Percentiles rank a stretch among this genome's conserved stretches.
phyloP scores from a whole-genome alignment of 1,140 invertebrate species.

The Copidosoma floridanum region DNA sequence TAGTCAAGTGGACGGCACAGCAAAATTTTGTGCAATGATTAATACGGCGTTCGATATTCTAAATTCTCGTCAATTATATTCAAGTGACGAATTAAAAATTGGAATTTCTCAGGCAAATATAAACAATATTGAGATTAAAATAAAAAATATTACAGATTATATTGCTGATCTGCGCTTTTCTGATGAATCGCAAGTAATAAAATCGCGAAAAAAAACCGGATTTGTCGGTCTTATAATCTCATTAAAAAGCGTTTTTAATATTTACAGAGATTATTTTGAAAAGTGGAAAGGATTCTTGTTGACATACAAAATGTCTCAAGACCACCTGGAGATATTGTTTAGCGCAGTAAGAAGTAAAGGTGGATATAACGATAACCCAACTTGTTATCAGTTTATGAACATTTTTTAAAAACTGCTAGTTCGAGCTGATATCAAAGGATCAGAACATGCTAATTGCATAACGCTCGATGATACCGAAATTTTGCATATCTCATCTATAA shows the following conservation, averaged over 20 bases:
- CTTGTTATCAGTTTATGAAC: not conserved
- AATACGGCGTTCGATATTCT: constrained; percentile 33
- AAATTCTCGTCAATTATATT: constrained; percentile 25
- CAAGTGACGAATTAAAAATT: constrained; percentile 9
- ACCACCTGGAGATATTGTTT: not conserved
- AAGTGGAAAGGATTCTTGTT: not conserved
- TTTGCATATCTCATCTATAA: not conserved
- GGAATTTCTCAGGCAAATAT: constrained; percentile 21
- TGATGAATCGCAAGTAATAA: constrained; percentile 6
- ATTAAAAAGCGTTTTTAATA: constrained; percentile 19
- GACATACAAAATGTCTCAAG: constrained; percentile 5
- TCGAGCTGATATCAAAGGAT: not conserved
- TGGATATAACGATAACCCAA: not conserved
- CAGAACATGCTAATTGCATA: constrained; percentile 5
- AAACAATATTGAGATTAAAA: not conserved
- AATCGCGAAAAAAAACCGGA: constrained; percentile 29
- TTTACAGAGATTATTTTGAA: constrained; percentile 17
- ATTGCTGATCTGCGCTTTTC: not conserved
- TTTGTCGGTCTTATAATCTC: constrained; percentile 34
- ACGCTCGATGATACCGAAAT: constrained; percentile 1
- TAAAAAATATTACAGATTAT: constrained; percentile 13
- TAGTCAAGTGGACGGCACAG: constrained; percentile 7
- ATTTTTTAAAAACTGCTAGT: not conserved
- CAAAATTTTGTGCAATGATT: constrained; percentile 16
- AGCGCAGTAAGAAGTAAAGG: not conserved